These are phyloP conservation scores for Pantelozetes paolii DNA, from an alignment of 2,888 invertebrate genomes.

Conservation along the genomic window DNA sequence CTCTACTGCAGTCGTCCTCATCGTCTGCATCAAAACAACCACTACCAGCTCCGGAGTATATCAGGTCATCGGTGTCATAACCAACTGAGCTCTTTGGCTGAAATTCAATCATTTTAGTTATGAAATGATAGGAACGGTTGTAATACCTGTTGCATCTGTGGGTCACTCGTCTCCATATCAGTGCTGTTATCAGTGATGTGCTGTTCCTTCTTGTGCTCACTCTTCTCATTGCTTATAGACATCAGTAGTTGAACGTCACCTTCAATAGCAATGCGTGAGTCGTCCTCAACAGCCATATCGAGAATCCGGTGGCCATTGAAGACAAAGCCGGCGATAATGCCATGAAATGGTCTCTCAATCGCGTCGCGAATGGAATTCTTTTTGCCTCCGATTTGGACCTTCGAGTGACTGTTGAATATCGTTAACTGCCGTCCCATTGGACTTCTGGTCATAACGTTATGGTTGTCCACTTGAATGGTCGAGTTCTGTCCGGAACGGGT, in stretches of 20 bases:
- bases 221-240: constrained; percentile 44
- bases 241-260: constrained; percentile 69
- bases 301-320: constrained; percentile 78
- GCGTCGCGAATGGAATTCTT: constrained; percentile 65
- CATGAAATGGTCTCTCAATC: constrained; percentile 75
- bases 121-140: background rate
- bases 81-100: constrained; percentile 34
- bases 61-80: constrained; percentile 71
- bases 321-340: constrained; percentile 82
- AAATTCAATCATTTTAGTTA: background rate
- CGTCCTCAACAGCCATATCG: constrained; percentile 73
- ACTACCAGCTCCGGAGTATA: constrained; percentile 85
- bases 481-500: constrained; percentile 82
- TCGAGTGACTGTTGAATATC: constrained; percentile 86
- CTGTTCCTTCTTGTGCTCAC: background rate
- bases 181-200: background rate
- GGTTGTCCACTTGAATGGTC: constrained; percentile 84
- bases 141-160: constrained; percentile 27
- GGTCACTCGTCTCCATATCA: background rate
- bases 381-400: constrained; percentile 80
- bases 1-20: constrained; percentile 43
- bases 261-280: constrained; percentile 68
- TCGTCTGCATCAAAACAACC: constrained; percentile 83
- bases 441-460: constrained; percentile 61
- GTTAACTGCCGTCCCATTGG: constrained; percentile 78